These are phyloP conservation scores for Automeris io DNA, from an alignment of 2,888 invertebrate genomes.

Conservation along the genomic window DNA sequence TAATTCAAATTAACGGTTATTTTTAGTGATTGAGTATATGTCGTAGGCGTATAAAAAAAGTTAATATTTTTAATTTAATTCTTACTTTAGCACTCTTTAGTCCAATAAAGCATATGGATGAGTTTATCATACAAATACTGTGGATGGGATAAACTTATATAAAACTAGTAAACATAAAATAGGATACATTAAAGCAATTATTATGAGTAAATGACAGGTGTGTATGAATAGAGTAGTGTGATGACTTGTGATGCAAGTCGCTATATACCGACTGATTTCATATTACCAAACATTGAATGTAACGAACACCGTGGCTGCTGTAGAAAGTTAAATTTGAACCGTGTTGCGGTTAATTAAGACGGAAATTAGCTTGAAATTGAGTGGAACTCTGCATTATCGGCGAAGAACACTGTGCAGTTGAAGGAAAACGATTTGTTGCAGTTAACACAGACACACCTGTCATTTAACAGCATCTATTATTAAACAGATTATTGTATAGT, in stretches of 20 bases:
- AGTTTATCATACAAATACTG: not conserved
- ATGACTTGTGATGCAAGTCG: constrained; percentile 35
- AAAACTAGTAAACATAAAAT: constrained; percentile 10
- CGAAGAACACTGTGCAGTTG: not conserved
- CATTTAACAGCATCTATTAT: not conserved
- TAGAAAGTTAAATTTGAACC: constrained; percentile 1
- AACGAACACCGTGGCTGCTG: constrained; percentile 6
- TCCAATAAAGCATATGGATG: not conserved
- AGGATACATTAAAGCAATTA: constrained; percentile 11
- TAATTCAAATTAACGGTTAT: not conserved
- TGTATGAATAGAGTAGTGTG: constrained; percentile 24
- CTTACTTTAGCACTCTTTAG: constrained; percentile 1
- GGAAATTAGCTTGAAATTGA: constrained; percentile 2
- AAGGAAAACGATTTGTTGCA: constrained; percentile 5
- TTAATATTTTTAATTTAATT: not conserved
- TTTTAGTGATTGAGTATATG: not conserved
- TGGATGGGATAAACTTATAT: constrained; percentile 11
- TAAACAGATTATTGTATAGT: not conserved
- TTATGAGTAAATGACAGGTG: constrained; percentile 34
- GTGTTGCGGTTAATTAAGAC: constrained; percentile 3
- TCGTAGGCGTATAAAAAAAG: not conserved
- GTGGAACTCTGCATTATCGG: not conserved
- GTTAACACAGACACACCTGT: not conserved
- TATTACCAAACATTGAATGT: constrained; percentile 22
- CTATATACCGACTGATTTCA: constrained; percentile 17